Conservation (phyloP, 2,888 invertebrate species). For the Parnassius glacialis region DNA sequence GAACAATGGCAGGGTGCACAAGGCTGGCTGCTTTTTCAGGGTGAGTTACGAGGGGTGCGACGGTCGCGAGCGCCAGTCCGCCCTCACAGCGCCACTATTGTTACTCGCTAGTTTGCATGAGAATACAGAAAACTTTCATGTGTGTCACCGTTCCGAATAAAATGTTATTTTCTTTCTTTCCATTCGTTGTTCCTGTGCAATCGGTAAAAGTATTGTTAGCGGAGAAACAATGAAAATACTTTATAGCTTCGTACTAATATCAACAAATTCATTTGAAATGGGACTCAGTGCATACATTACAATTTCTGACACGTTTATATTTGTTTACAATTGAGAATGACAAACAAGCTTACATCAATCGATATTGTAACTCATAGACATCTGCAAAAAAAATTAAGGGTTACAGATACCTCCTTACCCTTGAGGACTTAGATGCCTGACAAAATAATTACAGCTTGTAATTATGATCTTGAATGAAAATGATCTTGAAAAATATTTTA, state of each 20-base stretch:
- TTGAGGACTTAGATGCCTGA: too few relatives aligned
- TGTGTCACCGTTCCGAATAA: constrained; percentile 71
- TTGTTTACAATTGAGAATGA: too few relatives aligned
- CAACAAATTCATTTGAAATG: constrained; percentile 13
- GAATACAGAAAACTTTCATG: constrained; percentile 72
- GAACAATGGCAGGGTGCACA: constrained; percentile 36
- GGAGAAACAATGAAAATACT: constrained; percentile 55
- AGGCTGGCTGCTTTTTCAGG: constrained; percentile 55
- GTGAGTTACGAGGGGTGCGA: constrained; percentile 54
- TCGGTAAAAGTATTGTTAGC: constrained; percentile 64
- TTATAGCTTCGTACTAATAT: constrained; percentile 26
- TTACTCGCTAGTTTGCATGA: constrained; percentile 71
- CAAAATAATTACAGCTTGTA: too few relatives aligned
- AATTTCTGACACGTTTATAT: too few relatives aligned
- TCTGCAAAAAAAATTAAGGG: too few relatives aligned
- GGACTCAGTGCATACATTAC: not conserved
- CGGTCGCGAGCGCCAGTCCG: constrained; percentile 43
- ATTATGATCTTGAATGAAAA: too few relatives aligned
- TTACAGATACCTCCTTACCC: too few relatives aligned
- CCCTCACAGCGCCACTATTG: constrained; percentile 53
- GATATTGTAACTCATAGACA: too few relatives aligned
- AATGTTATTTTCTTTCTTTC: constrained; percentile 72
- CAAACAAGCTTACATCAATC: too few relatives aligned
- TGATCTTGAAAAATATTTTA: too few relatives aligned
- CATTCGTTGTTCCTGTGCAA: constrained; percentile 60